Evolutionary conservation across 1,140 invertebrate genomes (phyloP).

Genomic region (Kradibia gibbosae): DNA sequence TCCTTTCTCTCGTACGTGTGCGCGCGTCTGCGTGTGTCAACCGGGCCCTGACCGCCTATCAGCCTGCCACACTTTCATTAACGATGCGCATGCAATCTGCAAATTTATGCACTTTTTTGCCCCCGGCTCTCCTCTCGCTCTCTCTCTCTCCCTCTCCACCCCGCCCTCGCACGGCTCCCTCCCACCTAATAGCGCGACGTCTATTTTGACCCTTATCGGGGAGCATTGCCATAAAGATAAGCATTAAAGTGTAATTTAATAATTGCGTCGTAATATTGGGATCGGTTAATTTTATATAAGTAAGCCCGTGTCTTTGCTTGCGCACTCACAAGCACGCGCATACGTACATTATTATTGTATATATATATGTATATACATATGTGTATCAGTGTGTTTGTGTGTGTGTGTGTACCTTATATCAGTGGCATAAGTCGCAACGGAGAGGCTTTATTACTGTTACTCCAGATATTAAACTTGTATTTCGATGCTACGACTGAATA

Average conservation of each 20-base stretch:
- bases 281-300: slow-evolving; percentile 24
- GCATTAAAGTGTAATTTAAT: slow-evolving; percentile 20
- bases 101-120: slow-evolving; percentile 29
- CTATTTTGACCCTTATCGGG: background rate
- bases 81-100: slow-evolving; percentile 1
- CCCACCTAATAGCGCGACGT: too few species aligned
- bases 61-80: slow-evolving; percentile 19
- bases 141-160: background rate
- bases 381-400: too few species aligned
- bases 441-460: background rate
- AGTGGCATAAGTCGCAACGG: background rate
- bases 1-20: slow-evolving; percentile 9
- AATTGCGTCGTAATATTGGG: slow-evolving; percentile 12
- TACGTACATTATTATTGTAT: too few species aligned
- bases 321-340: too few species aligned
- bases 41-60: background rate
- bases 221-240: slow-evolving; percentile 36
- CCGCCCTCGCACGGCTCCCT: background rate
- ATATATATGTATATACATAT: too few species aligned
- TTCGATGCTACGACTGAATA: background rate
- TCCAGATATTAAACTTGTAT: background rate
- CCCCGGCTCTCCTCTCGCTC: background rate
- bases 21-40: background rate
- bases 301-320: background rate
- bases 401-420: too few species aligned